phyloP scores from a whole-genome alignment of 2,888 invertebrate genomes.

The Orthonevra nobilis region DNA sequence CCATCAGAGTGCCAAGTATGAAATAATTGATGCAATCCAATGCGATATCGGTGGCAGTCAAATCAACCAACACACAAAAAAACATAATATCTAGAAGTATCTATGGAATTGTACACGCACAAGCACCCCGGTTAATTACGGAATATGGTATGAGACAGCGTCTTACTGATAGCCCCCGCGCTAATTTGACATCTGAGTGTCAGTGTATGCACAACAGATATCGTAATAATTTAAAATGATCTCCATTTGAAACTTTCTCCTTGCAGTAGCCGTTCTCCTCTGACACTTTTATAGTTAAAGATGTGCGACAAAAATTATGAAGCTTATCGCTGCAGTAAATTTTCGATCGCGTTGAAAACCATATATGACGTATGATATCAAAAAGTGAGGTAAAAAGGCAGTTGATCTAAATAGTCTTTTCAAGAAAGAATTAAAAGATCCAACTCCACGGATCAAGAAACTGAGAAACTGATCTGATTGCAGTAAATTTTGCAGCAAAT shows the following conservation, averaged over 20 bases:
- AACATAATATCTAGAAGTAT: no score
- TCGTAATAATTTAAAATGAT: conserved; percentile 33
- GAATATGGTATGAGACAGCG: conserved; percentile 13
- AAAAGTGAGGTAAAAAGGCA: no score
- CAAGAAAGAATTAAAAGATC: no score
- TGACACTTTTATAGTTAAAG: not conserved
- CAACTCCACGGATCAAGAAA: no score
- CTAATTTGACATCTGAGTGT: conserved; percentile 9
- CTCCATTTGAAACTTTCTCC: conserved; percentile 34
- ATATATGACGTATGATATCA: no score
- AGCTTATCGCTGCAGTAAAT: no score
- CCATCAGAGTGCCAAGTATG: conserved; percentile 66
- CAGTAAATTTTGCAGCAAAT: no score
- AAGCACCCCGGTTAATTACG: conserved; percentile 13
- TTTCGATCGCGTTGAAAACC: no score
- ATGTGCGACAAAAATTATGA: no score
- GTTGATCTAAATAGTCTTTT: no score
- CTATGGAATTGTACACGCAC: conserved; percentile 28
- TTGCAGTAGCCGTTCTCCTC: conserved; percentile 17
- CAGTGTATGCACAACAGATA: not conserved
- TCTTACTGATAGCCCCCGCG: conserved; percentile 15
- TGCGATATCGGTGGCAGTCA: conserved; percentile 39
- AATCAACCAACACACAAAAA: conserved; percentile 8
- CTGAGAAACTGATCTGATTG: no score
- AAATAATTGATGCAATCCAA: conserved; percentile 64